These are phyloP conservation scores for Cheumatopsyche charites DNA, from an alignment of 1,140 invertebrate species.

Conservation along the genomic window DNA sequence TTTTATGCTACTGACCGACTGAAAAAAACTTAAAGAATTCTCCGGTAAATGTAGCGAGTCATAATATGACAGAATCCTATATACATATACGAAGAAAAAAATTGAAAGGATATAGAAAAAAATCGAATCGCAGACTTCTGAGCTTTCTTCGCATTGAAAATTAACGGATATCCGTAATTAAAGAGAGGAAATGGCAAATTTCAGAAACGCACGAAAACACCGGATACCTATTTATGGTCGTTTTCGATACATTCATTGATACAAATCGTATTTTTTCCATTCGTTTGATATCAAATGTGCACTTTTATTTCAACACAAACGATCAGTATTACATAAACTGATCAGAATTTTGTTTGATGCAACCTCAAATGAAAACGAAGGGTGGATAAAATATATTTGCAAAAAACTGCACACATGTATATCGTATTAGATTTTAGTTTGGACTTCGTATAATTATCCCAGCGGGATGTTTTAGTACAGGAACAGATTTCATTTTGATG, in stretches of 20 bases:
- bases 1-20: constrained; percentile 1
- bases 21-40: background rate
- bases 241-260: constrained; percentile 35
- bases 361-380: too few species aligned
- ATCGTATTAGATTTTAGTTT: constrained; percentile 2
- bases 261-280: constrained; percentile 29
- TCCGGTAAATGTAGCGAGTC: too few species aligned
- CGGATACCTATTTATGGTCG: constrained; percentile 34
- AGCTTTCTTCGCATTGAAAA: constrained; percentile 42
- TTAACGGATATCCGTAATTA: constrained; percentile 45
- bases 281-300: background rate
- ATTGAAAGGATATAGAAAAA: background rate
- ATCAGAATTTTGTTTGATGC: too few species aligned
- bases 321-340: too few species aligned
- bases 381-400: too few species aligned
- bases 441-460: constrained; percentile 28
- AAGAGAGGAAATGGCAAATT: constrained; percentile 45
- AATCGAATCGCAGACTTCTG: background rate
- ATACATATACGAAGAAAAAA: too few species aligned
- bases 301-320: background rate
- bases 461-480: constrained; percentile 6
- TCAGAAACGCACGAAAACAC: constrained; percentile 34
- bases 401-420: background rate
- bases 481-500: constrained; percentile 37
- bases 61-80: too few species aligned